Conservation (phyloP, 2,888 invertebrate genomes). For the Acronicta psi region DNA sequence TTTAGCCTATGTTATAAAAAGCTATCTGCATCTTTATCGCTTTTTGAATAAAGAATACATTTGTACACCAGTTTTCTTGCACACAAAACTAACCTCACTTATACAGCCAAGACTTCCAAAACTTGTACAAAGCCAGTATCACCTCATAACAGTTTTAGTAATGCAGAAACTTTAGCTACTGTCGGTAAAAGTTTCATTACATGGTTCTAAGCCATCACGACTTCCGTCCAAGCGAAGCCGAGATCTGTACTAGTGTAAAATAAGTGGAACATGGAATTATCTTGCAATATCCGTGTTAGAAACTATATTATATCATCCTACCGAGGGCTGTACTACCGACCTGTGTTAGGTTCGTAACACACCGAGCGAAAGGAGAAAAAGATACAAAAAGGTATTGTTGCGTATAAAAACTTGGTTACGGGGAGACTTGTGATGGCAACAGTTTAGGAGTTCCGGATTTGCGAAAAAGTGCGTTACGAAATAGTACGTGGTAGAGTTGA, state of each 20-base stretch:
- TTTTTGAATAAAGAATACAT: no score
- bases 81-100: neutral
- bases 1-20: no score
- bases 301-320: slow-evolving; percentile 79
- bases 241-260: slow-evolving; percentile 63
- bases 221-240: slow-evolving; percentile 53
- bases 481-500: slow-evolving; percentile 7
- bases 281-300: slow-evolving; percentile 77
- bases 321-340: slow-evolving; percentile 66
- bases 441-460: slow-evolving; percentile 16
- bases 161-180: slow-evolving; percentile 23
- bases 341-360: slow-evolving; percentile 60
- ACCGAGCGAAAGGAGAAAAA: slow-evolving; percentile 46
- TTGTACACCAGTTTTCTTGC: neutral
- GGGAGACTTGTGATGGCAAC: slow-evolving; percentile 1
- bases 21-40: no score
- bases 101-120: slow-evolving; percentile 5
- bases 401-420: slow-evolving; percentile 22
- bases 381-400: slow-evolving; percentile 12
- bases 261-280: slow-evolving; percentile 78
- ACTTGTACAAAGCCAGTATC: slow-evolving; percentile 15
- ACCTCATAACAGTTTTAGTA: slow-evolving; percentile 20
- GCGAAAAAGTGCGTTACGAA: slow-evolving; percentile 38
- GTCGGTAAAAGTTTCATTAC: slow-evolving; percentile 45
- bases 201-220: slow-evolving; percentile 49